These are phyloP conservation scores for Poeciliopsis presidionis DNA, from an alignment of 2,797 vertebrate genomes.

Conservation along the genomic window DNA sequence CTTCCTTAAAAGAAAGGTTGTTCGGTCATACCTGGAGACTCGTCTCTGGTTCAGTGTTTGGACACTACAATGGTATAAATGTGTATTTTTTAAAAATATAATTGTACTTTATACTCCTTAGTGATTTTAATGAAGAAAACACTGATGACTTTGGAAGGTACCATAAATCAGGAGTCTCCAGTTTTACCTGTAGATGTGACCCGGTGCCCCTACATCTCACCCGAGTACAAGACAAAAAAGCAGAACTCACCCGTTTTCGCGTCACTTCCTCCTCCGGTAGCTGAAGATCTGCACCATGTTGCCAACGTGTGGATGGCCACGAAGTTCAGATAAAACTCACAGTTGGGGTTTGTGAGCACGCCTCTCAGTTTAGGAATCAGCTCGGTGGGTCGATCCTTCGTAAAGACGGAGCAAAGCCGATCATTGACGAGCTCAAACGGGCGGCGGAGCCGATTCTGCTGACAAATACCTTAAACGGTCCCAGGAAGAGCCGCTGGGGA, in stretches of 20 bases:
- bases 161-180: background rate
- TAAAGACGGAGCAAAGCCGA: background rate
- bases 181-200: background rate
- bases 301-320: conserved; percentile 96
- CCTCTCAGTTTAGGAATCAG: conserved; percentile 93
- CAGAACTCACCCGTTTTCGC: conserved; percentile 90
- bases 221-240: background rate
- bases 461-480: conserved; percentile 87
- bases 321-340: conserved; percentile 97
- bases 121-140: too few relatives aligned
- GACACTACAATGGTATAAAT: background rate
- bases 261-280: conserved; percentile 86
- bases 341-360: conserved; percentile 97
- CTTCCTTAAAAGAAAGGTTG: background rate
- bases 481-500: conserved; percentile 95
- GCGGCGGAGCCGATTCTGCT: background rate
- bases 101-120: background rate
- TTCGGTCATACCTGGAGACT: background rate
- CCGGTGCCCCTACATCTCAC: background rate
- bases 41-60: background rate
- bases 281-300: conserved; percentile 92
- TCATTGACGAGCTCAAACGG: background rate
- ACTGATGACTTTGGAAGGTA: background rate
- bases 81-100: background rate
- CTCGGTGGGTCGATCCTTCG: conserved; percentile 88